Evolutionary conservation across 2,797 vertebrate species (phyloP).

Genomic region (Anomalospiza imberbis): DNA sequence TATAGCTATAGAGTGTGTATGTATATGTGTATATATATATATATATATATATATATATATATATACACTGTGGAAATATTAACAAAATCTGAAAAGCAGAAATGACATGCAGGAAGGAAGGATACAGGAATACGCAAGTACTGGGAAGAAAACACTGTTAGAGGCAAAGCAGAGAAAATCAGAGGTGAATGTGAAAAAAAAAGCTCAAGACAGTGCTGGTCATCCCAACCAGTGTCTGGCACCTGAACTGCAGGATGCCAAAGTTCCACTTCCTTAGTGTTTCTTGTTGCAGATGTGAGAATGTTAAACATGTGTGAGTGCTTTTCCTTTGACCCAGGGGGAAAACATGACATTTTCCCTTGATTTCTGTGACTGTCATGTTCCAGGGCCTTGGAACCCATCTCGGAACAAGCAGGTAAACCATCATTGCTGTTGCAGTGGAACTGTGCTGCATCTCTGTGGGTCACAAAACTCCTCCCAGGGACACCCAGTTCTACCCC

Average conservation of each 20-base stretch:
- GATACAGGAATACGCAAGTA: neutral
- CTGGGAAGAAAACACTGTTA: neutral
- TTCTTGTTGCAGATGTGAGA: neutral
- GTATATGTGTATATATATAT: neutral
- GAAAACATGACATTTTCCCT: neutral
- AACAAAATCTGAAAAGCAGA: neutral
- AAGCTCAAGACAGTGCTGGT: neutral
- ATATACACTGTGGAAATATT: neutral
- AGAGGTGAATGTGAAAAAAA: neutral
- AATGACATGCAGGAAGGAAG: neutral
- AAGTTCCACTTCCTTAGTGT: neutral
- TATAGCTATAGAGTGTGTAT: neutral
- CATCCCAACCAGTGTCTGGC: neutral
- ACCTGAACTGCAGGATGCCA: neutral
- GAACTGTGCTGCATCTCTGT: neutral
- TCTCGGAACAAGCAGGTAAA: neutral
- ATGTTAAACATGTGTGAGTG: neutral
- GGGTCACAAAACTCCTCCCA: neutral
- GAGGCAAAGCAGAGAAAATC: neutral
- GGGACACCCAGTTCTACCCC: neutral
- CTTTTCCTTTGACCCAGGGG: neutral
- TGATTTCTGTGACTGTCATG: neutral
- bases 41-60: neutral
- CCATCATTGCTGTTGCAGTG: neutral
- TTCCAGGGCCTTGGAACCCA: neutral